Conservation (phyloP, 2,888 invertebrate genomes). For the Dioctria linearis region DNA sequence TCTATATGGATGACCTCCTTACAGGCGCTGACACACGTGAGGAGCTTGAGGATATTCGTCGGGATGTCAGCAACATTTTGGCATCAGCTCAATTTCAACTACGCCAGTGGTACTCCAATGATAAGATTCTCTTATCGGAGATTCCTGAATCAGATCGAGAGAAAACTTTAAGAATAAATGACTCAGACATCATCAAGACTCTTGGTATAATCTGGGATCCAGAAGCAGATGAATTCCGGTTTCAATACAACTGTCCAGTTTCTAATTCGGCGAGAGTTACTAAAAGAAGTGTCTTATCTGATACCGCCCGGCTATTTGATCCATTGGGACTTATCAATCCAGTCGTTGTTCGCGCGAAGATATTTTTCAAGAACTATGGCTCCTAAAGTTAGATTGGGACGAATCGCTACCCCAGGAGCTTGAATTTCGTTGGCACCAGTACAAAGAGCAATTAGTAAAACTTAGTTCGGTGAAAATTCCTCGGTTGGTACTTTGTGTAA, state of each 20-base stretch:
- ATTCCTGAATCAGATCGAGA: not conserved
- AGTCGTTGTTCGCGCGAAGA: too few relatives aligned
- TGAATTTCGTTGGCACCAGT: not conserved
- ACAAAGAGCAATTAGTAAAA: not conserved
- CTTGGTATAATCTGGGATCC: conserved; percentile 52
- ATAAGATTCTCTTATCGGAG: not conserved
- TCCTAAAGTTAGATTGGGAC: conserved; percentile 17
- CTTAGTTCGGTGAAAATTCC: not conserved
- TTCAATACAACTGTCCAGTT: conserved; percentile 8
- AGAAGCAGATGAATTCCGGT: not conserved
- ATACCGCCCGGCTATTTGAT: conserved; percentile 21
- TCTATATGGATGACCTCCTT: conserved; percentile 61
- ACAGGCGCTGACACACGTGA: conserved; percentile 54
- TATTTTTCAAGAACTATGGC: conserved; percentile 18
- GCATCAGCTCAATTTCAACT: conserved; percentile 54
- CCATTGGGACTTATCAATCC: conserved; percentile 21
- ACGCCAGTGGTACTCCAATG: conserved; percentile 58
- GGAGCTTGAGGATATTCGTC: conserved; percentile 54
- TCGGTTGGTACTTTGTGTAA: not conserved
- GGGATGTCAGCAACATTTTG: conserved; percentile 51
- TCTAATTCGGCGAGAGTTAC: not conserved
- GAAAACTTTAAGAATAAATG: not conserved
- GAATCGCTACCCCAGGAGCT: conserved; percentile 1
- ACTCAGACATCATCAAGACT: not conserved
- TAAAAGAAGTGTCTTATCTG: not conserved